Evolutionary conservation across 2,888 invertebrate genomes (phyloP), one percentile per base, ranked within the genome.

Genomic region (Conistra vaccinii): DNA sequence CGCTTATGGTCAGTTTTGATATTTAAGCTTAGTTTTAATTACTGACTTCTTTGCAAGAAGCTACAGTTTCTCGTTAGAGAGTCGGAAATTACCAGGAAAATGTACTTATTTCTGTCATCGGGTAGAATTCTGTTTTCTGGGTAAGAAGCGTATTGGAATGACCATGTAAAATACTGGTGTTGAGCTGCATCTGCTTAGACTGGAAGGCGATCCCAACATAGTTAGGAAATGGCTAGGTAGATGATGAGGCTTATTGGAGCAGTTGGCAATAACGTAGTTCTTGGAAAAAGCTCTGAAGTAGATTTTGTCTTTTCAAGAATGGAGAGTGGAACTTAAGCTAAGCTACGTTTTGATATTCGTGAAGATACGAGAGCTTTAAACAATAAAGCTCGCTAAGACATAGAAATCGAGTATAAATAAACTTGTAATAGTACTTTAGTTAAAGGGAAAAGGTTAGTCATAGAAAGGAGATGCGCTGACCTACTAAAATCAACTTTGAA

Each of bases 401-500:
- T 81, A 81, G 82, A 79, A 82, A 82, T 57, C 67, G 63, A 39
- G 45, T 17, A 53, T 68, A 76, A 79, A 63, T 76, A 68, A 63
- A 79, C 68, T 63, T 51, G 35, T 76, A 68, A 57, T 57, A 51
- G 66, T 68, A 20, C 17, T 67, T 45, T 12, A 20, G 45, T 68
- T 29, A n/a, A 45, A 83, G 51, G 78, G 61, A 60, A 80, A 80
- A 80, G 83, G 80, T 80, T 83, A 68, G 32, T 42, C 29, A 78
- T 68, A 83, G 80, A 80, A 80, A 83, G 80, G 79, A 80, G 84
- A 83, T 78, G 84, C 35, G 55, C 35, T 73, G 72, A 72, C 84
- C 84, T 80, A 69, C 67, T 53, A 32, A 57, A 7, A 80, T 78
- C 63, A 68, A 73, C 72, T 72, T 55, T 72, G 71, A 71, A 83